phyloP scores from a whole-genome alignment of 2,797 vertebrate species.

The Scolopax rusticola region DNA sequence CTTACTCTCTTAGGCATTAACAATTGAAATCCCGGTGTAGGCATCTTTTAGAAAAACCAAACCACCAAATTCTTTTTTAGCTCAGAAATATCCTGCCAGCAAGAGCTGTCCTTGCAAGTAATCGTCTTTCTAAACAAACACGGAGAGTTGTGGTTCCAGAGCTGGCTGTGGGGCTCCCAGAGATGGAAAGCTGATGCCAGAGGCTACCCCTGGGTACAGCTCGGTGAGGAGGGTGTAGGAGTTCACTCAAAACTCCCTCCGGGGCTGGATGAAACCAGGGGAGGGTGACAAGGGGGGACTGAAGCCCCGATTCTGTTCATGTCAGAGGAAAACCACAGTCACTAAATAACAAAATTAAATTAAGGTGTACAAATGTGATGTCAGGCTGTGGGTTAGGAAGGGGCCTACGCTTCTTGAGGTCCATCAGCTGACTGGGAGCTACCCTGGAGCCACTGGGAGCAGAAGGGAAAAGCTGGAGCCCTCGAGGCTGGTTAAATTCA shows the following conservation, averaged over 20 bases:
- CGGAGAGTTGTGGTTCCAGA: neutral
- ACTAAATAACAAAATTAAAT: neutral
- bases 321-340: neutral
- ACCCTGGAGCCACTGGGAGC: neutral
- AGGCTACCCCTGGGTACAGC: neutral
- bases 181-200: neutral
- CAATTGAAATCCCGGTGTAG: neutral
- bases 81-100: neutral
- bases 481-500: neutral
- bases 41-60: neutral
- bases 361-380: neutral
- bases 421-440: neutral
- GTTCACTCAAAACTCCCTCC: neutral
- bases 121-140: neutral
- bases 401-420: accelerated
- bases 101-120: neutral
- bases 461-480: neutral
- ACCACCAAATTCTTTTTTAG: neutral
- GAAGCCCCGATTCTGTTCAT: neutral
- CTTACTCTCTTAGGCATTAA: neutral
- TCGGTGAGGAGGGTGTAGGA: neutral
- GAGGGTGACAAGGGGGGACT: neutral
- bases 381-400: neutral
- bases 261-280: neutral
- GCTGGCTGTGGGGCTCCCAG: neutral